These are phyloP conservation scores for Silurus glanis DNA, from an alignment of 2,113 vertebrate species.

Conservation along the genomic window DNA sequence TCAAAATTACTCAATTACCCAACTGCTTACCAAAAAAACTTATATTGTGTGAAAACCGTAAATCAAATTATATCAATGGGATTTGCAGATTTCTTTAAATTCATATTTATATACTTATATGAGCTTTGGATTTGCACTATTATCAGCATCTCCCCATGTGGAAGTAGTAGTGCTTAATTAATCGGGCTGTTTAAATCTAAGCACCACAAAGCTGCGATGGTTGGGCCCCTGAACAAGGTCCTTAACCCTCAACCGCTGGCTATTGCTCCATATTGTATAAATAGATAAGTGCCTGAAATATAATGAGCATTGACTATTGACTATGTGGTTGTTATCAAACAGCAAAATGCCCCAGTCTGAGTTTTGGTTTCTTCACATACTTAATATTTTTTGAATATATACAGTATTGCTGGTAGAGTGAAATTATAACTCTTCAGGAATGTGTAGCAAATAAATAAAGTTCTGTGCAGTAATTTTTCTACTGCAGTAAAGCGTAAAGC, in stretches of 20 bases:
- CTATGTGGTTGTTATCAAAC: too few species aligned
- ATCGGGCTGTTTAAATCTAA: too few species aligned
- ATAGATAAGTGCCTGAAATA: too few species aligned
- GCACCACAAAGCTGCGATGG: too few species aligned
- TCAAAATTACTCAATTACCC: not conserved
- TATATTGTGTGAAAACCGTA: not conserved
- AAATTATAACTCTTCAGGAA: not conserved
- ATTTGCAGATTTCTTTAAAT: not conserved
- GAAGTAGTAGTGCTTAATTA: too few species aligned
- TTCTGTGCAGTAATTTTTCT: not conserved
- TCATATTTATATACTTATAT: too few species aligned
- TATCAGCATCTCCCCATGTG: too few species aligned
- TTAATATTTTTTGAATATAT: not conserved
- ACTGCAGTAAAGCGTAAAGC: not conserved
- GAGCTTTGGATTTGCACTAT: too few species aligned
- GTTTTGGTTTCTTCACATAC: not conserved
- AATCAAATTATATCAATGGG: not conserved
- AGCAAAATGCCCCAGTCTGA: not conserved
- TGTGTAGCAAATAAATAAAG: not conserved
- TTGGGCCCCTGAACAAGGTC: too few species aligned
- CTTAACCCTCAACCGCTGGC: too few species aligned
- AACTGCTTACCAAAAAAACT: not conserved
- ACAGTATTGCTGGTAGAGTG: not conserved
- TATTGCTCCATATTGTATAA: too few species aligned
- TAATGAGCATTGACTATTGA: not conserved